phyloP scores from a whole-genome alignment of 1,140 invertebrate genomes.

The Drosophila malerkotliana region DNA sequence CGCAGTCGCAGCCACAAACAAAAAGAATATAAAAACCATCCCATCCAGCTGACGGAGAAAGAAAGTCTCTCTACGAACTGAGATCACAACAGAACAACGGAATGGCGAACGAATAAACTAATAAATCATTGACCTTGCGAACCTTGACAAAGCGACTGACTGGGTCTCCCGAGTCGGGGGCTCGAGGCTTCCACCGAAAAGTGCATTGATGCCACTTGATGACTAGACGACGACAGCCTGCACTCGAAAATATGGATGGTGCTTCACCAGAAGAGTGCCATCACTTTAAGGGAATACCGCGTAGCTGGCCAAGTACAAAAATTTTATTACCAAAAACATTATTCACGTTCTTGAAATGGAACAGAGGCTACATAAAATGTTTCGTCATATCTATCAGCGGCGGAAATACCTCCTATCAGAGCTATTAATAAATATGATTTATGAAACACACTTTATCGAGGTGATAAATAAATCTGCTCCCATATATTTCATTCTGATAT shows the following conservation, averaged over 20 bases:
- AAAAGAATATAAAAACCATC: constrained; percentile 20
- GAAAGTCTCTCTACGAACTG: constrained; percentile 27
- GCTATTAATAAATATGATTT: neutral
- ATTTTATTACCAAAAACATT: neutral
- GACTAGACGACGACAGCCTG: constrained; percentile 9
- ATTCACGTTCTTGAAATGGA: neutral
- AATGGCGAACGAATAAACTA: constrained; percentile 59
- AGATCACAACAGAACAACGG: constrained; percentile 42
- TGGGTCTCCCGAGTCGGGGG: constrained; percentile 15
- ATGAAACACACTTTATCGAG: neutral
- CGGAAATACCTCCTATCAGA: neutral
- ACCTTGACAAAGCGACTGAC: constrained; percentile 61
- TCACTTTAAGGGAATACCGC: neutral
- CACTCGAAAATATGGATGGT: neutral
- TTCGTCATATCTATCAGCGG: neutral
- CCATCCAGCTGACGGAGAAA: constrained; percentile 8
- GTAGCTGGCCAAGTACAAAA: neutral
- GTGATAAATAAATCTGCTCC: neutral
- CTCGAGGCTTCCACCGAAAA: constrained; percentile 20
- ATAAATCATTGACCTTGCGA: constrained; percentile 81
- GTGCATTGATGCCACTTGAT: constrained; percentile 35
- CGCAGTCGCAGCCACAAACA: constrained; percentile 10
- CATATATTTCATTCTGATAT: neutral
- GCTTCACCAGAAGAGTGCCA: neutral
- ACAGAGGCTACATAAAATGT: neutral